Conservation (phyloP, 1,140 invertebrate species). For the Diabrotica undecimpunctata region DNA sequence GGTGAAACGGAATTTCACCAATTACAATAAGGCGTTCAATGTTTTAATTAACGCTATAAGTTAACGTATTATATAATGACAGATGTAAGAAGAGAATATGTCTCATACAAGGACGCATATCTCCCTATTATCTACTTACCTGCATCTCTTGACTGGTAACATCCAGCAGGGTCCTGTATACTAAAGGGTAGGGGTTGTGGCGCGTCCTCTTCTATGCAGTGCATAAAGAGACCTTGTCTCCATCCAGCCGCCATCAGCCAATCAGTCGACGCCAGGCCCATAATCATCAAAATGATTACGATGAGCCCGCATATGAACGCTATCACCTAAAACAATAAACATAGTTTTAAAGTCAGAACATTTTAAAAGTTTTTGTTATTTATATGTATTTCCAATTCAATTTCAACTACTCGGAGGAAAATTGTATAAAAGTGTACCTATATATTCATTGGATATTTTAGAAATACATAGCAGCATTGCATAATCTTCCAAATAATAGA, state of each 20-base stretch:
- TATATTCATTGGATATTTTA: no score
- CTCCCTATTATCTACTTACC: conserved; percentile 46
- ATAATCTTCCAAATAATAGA: no score
- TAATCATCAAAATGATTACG: conserved; percentile 85
- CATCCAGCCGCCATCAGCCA: conserved; percentile 91
- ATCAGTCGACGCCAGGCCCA: conserved; percentile 86
- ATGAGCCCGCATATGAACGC: conserved; percentile 93
- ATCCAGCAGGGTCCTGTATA: conserved; percentile 72
- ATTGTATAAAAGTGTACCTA: no score
- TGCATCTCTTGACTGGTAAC: conserved; percentile 74
- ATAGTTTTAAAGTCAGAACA: background rate
- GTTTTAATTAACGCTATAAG: no score
- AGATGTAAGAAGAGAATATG: conserved; percentile 6
- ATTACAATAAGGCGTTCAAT: no score
- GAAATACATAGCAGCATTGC: no score
- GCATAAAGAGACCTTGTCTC: conserved; percentile 88
- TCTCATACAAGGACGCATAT: background rate
- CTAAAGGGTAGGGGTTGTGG: conserved; percentile 81
- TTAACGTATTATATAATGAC: background rate
- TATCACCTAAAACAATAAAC: conserved; percentile 71
- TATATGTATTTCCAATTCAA: background rate
- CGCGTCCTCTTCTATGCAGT: conserved; percentile 81
- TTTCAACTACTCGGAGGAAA: background rate
- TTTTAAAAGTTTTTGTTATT: background rate
- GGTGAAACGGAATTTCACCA: no score